Evolutionary conservation across 2,113 vertebrate species (phyloP), one percentile per base, ranked within the genome.

Genomic region (Rhinoderma darwinii): DNA sequence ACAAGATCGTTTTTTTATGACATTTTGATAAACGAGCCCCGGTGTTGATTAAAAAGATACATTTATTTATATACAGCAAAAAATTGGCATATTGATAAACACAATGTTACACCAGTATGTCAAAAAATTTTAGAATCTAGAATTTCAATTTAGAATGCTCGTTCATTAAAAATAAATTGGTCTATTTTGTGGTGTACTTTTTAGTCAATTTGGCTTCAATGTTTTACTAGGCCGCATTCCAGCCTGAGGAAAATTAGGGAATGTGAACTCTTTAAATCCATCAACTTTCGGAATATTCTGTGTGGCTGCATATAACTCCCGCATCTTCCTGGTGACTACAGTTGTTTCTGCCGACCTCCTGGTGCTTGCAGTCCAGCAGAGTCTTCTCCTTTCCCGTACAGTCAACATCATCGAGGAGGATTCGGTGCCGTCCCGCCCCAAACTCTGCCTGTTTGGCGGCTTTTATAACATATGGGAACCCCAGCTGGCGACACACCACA

Each of bases 291-390:
- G 35, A 22, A 0, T 90, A 88, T 37, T 90, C 91, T 0, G 89
- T 88, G 61, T 88, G 93, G 72, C 94, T 91, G 89, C 98, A 99
- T 74, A 96, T 92, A 7, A 97, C 97, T 0, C 97, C 97, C 0
- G 97, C 98, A 0, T 98, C 97, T 91, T 99, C 97, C n/a, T 96
- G 89, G 39, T 98, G 97, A 7, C 84, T 91, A 63, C 97, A 99
- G 92, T 98, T 97, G 89, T 99, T 95, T 0, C 41, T 89, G 25
- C 96, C 96, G 0, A 97, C 72, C 0, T 89, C 94, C 0, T 94
- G 90, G 0, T 99, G 98, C 43, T 84, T 5, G 72, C 97, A 99
- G 61, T 96, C 94, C 90, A 99, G 93, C 51, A 99, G 93, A 0
- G 51, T 96, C 77, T 88, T 89, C 91, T 99, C 97, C 0, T 86